Evolutionary conservation across 2,113 vertebrate genomes (phyloP).

Genomic region (Tricholaema leucomelas): DNA sequence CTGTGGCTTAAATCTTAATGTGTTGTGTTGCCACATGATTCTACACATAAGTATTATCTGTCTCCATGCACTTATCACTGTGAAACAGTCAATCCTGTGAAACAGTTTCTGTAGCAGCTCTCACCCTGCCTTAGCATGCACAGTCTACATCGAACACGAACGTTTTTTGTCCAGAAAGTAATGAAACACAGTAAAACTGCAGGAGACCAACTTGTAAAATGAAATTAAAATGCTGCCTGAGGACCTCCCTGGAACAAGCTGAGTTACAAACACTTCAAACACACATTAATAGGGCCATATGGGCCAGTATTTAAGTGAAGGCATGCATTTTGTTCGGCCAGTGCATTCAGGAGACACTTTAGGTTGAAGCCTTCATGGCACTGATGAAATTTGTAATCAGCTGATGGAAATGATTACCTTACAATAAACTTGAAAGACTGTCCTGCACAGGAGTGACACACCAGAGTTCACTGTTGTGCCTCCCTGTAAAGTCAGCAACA

Average conservation of each 20-base stretch:
- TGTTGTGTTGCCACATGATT: background rate
- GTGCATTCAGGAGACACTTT: background rate
- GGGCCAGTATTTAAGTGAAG: background rate
- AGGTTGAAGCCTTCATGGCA: background rate
- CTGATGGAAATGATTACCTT: background rate
- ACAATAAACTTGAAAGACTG: background rate
- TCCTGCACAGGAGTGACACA: background rate
- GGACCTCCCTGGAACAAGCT: background rate
- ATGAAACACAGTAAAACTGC: constrained; percentile 10
- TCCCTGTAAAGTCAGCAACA: background rate
- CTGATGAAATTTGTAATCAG: background rate
- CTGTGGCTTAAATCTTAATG: background rate
- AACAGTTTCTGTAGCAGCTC: background rate
- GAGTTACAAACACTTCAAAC: background rate
- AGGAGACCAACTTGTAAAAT: background rate
- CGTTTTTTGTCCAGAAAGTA: background rate
- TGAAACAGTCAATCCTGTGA: background rate
- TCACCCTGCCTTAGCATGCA: background rate
- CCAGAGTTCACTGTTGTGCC: background rate
- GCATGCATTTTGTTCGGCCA: background rate
- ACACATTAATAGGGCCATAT: background rate
- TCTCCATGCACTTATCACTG: background rate
- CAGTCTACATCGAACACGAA: background rate
- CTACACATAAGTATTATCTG: background rate
- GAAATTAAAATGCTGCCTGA: constrained; percentile 7